Evolutionary conservation across 1,140 invertebrate genomes (phyloP), one percentile per base, ranked within the genome.

Genomic region (Philopotamus ludificatus): DNA sequence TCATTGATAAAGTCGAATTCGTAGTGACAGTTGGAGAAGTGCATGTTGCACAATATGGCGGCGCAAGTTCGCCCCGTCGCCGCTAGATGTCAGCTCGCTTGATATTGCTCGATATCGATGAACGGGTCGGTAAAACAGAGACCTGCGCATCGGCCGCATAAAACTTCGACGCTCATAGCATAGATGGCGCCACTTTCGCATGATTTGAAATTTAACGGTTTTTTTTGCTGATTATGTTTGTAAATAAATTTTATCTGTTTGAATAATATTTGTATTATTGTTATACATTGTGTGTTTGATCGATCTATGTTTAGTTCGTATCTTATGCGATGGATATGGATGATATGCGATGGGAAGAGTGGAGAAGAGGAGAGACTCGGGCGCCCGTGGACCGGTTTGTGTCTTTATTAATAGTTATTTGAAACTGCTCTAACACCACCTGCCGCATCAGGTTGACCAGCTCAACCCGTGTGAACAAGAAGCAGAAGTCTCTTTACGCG

Each of bases 381-480:
- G 57, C 57, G 57, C 57, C 57, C 42, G n/a, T 15, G 25, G 57
- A 60, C 57, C 57, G 57, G 57, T 60, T 60, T 47, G 57, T 47
- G 57, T 34, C 42, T 60, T 60, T 60, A 60, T 60, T 60, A 60
- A 60, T 60, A 60, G 57, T 60, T 60, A 60, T 60, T 60, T 60
- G 57, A 60, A 60, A 42, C 47, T 60, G 57, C 22, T 60, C 57
- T 60, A 60, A 39, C 42, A 60, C 57, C 57, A 60, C 57, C 57
- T 60, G 57, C 57, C 57, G 42, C 39, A 16, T 21, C 15, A 28
- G 16, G 57, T 21, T 39, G 26, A 60, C 41, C 55, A 42, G 15
- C 12, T 44, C n/a, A 23, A 45, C 9, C 39, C 55, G 22, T 60
- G 57, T 60, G 57, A 60, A 60, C 57, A 15, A 12, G 23, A 54